Evolutionary conservation across 1,140 invertebrate genomes (phyloP), one percentile per base, ranked within the genome.

Genomic region (Brachionus rotundiformis): DNA sequence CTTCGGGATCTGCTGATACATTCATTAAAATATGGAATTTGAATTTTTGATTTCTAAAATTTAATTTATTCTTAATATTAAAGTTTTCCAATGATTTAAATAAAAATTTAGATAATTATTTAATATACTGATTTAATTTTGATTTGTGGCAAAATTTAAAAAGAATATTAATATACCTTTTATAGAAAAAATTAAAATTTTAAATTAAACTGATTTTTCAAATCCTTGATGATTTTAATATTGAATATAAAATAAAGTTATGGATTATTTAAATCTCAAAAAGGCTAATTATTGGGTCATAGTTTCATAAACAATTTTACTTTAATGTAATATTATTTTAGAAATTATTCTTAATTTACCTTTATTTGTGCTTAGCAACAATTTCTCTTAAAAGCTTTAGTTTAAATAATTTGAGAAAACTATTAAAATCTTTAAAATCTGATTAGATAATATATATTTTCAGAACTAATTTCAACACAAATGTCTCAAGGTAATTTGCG

Each of bases 1-100:
- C 63, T 19, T 68, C 63, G 7, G 63, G 63, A 1, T 68, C 63
- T 10, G 25, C 63, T 68, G 63, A 68, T 68, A 16, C 63, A 13
- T 8, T 33, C 6, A 68, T 68, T 33, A 68, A 68, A 68, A n/a
- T 68, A 7, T 68, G 63, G 63, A 68, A 68, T 68, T 33, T 68
- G 16, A 68, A 68, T 33, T 68, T 68, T 13, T 68, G 59, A 63
- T 49, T 49, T 49, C n/a, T 41, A 5, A 41, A 41, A 1, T 41
- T 41, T 13, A 41, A 41, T 41, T 41, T 41, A 41, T 41, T 41
- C 39, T 41, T 41, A 11, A 13, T 13, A 49, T 54, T 54, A 19
- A 23, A 1, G 16, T 54, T 19, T 54, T 54, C 47, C n/a, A 54
- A 54, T 19, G 47, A 19, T 54, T 54, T 19, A 19, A 49, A 49